Conservation (phyloP, 1,140 invertebrate species). For the Trissolcus basalis region DNA sequence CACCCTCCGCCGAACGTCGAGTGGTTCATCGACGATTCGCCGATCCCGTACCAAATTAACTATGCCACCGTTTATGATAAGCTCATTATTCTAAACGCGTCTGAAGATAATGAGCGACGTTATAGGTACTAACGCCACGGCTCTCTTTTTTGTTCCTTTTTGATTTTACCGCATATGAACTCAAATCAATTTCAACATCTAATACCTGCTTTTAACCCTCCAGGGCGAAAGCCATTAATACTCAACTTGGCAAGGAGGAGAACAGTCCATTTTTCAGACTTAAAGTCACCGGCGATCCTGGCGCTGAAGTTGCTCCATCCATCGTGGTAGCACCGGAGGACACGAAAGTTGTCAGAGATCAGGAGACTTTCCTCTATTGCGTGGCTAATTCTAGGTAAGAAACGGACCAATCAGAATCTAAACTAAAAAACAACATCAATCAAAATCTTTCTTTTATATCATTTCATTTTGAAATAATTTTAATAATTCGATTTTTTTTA, state of each 20-base stretch:
- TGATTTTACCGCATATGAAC: neutral
- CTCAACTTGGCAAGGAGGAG: conserved; percentile 90
- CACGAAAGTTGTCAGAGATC: conserved; percentile 86
- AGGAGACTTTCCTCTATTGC: conserved; percentile 88
- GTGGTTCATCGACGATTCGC: conserved; percentile 87
- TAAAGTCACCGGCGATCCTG: conserved; percentile 82
- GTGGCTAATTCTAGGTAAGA: conserved; percentile 90
- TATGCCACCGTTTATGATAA: conserved; percentile 83
- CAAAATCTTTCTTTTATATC: too few relatives aligned
- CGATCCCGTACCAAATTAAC: conserved; percentile 86
- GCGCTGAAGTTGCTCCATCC: conserved; percentile 85
- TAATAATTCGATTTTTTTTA: too few relatives aligned
- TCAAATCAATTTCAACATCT: conserved; percentile 15
- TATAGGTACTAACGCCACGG: conserved; percentile 80
- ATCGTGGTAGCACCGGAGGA: conserved; percentile 90
- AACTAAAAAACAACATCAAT: too few relatives aligned
- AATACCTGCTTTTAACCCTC: conserved; percentile 35
- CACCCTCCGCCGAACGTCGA: conserved; percentile 87
- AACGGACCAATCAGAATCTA: neutral
- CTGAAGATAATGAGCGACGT: conserved; percentile 82
- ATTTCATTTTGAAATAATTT: too few relatives aligned
- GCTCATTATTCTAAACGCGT: conserved; percentile 87
- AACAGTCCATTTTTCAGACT: conserved; percentile 88
- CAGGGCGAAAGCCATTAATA: conserved; percentile 89
- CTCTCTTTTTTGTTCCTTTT: neutral